phyloP scores from a whole-genome alignment of 2,888 invertebrate species.

The Chironomus riparius region DNA sequence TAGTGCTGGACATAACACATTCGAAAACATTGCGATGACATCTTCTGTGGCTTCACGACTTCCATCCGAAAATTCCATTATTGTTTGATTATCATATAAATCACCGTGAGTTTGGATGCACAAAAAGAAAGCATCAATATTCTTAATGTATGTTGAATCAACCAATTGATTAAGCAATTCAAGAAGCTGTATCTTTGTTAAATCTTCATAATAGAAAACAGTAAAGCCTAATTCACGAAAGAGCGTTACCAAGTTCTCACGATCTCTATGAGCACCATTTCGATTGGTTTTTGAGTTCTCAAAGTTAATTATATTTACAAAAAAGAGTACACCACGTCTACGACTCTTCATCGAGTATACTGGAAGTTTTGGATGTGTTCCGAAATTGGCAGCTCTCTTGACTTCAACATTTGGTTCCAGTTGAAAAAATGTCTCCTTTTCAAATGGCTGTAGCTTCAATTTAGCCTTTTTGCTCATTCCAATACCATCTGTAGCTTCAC shows the following conservation, averaged over 20 bases:
- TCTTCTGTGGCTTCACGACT: conserved; percentile 44
- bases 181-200: conserved; percentile 40
- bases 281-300: conserved; percentile 41
- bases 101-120: conserved; percentile 61
- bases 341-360: conserved; percentile 44
- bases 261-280: conserved; percentile 53
- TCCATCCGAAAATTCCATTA: conserved; percentile 52
- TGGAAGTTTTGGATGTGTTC: conserved; percentile 32
- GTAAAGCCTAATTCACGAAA: conserved; percentile 52
- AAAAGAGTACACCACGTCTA: conserved; percentile 50
- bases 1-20: conserved; percentile 46
- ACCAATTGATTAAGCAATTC: conserved; percentile 43
- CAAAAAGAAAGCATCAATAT: conserved; percentile 53
- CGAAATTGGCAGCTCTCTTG: conserved; percentile 32
- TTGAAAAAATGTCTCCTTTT: background rate
- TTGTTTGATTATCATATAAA: conserved; percentile 46
- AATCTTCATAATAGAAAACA: conserved; percentile 35
- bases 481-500: background rate
- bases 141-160: conserved; percentile 39
- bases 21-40: conserved; percentile 53
- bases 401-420: conserved; percentile 30
- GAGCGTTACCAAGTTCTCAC: conserved; percentile 48
- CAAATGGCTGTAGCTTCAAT: background rate
- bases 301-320: conserved; percentile 54
- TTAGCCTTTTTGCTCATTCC: background rate